Base-by-base conservation (phyloP, 2,888 invertebrate species). In the Eumerus sabulonum region DNA sequence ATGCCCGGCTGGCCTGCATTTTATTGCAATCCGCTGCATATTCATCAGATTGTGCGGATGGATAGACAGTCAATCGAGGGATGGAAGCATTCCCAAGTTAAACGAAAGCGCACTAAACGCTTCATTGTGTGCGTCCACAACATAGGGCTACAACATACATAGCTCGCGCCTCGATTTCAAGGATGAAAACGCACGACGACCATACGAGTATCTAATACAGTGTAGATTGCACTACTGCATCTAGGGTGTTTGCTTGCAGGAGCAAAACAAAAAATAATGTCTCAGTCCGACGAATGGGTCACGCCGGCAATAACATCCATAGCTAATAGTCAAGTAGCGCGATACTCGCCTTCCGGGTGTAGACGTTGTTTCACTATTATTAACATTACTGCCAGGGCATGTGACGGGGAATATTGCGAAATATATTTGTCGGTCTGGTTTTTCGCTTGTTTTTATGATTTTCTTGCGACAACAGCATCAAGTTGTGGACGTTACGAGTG, bases 341-440 rank as follows among this genome's bases (percentile, higher is more conserved):
- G 67, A 57, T 50, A 59, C 50, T 50, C 57, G 51, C 50, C 67
- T 68, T 68, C 67, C 59, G 67, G 59, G 67, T 68, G 35, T 59
- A 59, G 2, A 14, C 12, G 36, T 42, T 47, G 27, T 48, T 67
- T 67, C 45, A 11, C n/a, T 50, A 9, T 17, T 51, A 18, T 54
- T 53, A 35, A n/a, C n/a, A n/a, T n/a, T n/a, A n/a, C n/a, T n/a
- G n/a, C n/a, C n/a, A n/a, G n/a, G n/a, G n/a, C n/a, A n/a, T n/a
- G n/a, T 48, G 16, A 44, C 14, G n/a, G 7, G 38, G 42, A 14
- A 44, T 68, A 50, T 59, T 59, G 50, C 16, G 35, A 67, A 67
- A 51, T 50, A 36, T 68, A 18, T 68, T 50, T 57, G n/a, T n/a
- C n/a, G n/a, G n/a, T n/a, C n/a, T n/a, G n/a, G n/a, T n/a, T n/a